Evolutionary conservation across 2,797 vertebrate species (phyloP).

Genomic region (Sebastes wilsoni): DNA sequence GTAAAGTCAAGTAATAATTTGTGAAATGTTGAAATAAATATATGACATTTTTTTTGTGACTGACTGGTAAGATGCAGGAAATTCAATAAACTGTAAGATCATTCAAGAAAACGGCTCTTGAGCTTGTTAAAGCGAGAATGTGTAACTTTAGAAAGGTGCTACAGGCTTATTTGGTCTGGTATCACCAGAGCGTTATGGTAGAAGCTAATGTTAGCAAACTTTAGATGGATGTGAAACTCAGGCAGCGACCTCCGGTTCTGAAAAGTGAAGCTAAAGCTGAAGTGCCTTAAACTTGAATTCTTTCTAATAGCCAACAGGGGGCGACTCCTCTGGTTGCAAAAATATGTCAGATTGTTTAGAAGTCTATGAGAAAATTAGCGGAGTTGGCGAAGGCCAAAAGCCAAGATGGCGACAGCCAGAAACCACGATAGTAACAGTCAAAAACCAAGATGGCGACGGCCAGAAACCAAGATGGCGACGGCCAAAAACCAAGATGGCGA

Average conservation of each 20-base stretch:
- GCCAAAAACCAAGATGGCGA: too few species aligned
- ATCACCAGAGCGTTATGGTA: neutral
- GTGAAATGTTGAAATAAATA: neutral
- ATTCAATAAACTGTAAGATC: neutral
- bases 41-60: neutral
- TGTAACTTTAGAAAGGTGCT: neutral
- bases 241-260: too few species aligned
- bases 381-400: too few species aligned
- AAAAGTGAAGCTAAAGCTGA: neutral
- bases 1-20: neutral
- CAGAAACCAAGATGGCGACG: too few species aligned
- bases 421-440: too few species aligned
- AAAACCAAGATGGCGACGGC: too few species aligned
- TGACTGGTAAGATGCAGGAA: neutral
- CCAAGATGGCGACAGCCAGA: too few species aligned
- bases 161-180: neutral
- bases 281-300: neutral
- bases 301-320: neutral
- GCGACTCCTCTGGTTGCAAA: neutral
- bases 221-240: neutral
- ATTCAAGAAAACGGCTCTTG: neutral
- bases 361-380: too few species aligned
- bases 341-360: neutral
- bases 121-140: neutral
- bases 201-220: neutral